Percentiles rank a stretch among this genome's conserved stretches.
Conservation (phyloP, 2,797 vertebrate species). For the Sebastes vulpes region DNA sequence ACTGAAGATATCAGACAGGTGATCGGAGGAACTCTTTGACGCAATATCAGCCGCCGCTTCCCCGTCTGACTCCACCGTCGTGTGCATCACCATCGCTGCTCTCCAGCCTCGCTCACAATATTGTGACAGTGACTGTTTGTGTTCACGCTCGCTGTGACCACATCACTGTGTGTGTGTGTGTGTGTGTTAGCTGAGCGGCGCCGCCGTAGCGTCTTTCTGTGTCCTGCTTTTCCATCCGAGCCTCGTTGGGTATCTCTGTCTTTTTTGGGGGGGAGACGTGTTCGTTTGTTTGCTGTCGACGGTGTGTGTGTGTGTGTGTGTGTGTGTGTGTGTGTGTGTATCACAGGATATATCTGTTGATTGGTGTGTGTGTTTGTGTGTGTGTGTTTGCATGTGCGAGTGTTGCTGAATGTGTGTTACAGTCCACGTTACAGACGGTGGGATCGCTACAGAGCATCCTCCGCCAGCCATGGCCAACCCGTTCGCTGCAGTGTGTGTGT, state of each 20-base stretch:
- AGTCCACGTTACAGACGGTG: slow-evolving; percentile 4
- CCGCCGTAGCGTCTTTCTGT: slow-evolving; percentile 12
- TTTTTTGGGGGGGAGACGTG: neutral
- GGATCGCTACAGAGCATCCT: slow-evolving; percentile 42
- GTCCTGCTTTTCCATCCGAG: slow-evolving; percentile 9
- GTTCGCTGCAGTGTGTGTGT: slow-evolving; percentile 47
- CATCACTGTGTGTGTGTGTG: slow-evolving; percentile 2
- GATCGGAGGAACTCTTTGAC: neutral
- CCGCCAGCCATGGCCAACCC: slow-evolving; percentile 37
- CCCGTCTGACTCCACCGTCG: neutral
- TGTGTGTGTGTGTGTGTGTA: neutral
- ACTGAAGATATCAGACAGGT: neutral
- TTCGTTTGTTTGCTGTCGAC: slow-evolving; percentile 24
- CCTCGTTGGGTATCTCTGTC: neutral
- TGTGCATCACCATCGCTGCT: slow-evolving; percentile 9
- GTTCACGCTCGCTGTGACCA: slow-evolving; percentile 47
- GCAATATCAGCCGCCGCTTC: neutral
- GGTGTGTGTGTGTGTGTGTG: neutral
- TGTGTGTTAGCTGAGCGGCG: slow-evolving; percentile 3
- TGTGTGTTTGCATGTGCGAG: slow-evolving; percentile 8
- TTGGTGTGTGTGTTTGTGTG: slow-evolving; percentile 13
- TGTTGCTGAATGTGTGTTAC: slow-evolving; percentile 17
- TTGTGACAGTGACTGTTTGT: slow-evolving; percentile 64
- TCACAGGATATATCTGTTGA: slow-evolving; percentile 11
- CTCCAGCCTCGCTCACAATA: slow-evolving; percentile 52